phyloP scores from a whole-genome alignment of 2,888 invertebrate species.

The Eudasyphora cyanicolor region DNA sequence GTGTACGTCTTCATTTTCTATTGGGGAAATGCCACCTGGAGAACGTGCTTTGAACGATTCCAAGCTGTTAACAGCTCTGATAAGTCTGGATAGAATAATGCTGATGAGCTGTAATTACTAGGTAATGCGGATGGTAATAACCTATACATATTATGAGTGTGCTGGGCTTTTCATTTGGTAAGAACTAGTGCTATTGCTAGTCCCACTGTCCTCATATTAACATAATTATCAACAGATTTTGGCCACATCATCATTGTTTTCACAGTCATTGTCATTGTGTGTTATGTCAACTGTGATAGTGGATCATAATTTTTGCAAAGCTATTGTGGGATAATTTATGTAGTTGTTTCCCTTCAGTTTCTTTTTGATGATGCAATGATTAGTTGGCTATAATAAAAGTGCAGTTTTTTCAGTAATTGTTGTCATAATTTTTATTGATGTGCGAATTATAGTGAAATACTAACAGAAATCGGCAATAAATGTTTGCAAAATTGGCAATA shows the following conservation, averaged over 20 bases:
- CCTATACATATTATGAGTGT: too few species aligned
- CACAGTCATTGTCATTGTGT: constrained; percentile 1
- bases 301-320: background rate
- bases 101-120: too few species aligned
- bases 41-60: too few species aligned
- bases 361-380: background rate
- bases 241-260: background rate
- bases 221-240: background rate
- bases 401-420: background rate
- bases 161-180: too few species aligned
- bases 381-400: background rate
- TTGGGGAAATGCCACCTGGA: too few species aligned
- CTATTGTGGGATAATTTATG: constrained; percentile 10
- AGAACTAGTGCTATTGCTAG: background rate
- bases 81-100: too few species aligned
- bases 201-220: background rate
- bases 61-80: too few species aligned
- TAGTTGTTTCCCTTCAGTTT: background rate
- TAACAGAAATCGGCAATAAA: background rate
- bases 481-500: background rate
- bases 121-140: too few species aligned
- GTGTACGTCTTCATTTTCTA: too few species aligned
- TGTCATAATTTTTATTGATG: constrained; percentile 10
- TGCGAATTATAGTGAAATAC: background rate
- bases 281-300: background rate